Conservation (phyloP, 2,888 invertebrate genomes). For the Scaptomyza cyrtandrae region DNA sequence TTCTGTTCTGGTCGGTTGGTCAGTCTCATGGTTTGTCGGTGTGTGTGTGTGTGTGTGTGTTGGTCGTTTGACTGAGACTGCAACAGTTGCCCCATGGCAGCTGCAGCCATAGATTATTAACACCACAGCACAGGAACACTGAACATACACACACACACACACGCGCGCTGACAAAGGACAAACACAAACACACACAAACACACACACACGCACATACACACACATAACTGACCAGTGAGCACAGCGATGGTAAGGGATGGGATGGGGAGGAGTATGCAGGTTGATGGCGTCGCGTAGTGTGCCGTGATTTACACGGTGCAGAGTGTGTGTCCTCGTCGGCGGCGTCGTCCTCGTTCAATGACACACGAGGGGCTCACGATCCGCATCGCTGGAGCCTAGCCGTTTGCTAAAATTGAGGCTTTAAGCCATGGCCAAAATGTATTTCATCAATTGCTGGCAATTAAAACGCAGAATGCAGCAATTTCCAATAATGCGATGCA, state of each 20-base stretch:
- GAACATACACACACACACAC: background rate
- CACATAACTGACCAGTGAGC: background rate
- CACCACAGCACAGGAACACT: constrained; percentile 23
- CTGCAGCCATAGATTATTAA: constrained; percentile 71
- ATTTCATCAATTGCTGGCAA: constrained; percentile 65
- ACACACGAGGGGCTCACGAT: constrained; percentile 5
- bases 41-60: background rate
- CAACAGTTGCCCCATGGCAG: constrained; percentile 52
- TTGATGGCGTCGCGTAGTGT: background rate
- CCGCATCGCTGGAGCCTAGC: constrained; percentile 6
- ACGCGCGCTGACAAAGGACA: constrained; percentile 1
- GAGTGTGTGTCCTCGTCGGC: background rate
- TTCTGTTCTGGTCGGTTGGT: constrained; percentile 4
- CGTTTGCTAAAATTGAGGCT: constrained; percentile 22
- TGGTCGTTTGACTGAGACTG: constrained; percentile 22
- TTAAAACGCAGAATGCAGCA: constrained; percentile 65
- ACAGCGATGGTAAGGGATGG: background rate
- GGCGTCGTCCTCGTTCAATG: constrained; percentile 17
- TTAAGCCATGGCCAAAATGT: constrained; percentile 40
- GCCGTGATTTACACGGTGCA: constrained; percentile 39
- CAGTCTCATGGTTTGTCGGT: background rate
- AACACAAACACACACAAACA: constrained; percentile 3
- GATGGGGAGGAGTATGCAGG: background rate
- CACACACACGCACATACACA: background rate
- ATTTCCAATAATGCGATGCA: constrained; percentile 68